phyloP scores from a whole-genome alignment of 2,888 invertebrate species.

The Agrilus biguttatus region DNA sequence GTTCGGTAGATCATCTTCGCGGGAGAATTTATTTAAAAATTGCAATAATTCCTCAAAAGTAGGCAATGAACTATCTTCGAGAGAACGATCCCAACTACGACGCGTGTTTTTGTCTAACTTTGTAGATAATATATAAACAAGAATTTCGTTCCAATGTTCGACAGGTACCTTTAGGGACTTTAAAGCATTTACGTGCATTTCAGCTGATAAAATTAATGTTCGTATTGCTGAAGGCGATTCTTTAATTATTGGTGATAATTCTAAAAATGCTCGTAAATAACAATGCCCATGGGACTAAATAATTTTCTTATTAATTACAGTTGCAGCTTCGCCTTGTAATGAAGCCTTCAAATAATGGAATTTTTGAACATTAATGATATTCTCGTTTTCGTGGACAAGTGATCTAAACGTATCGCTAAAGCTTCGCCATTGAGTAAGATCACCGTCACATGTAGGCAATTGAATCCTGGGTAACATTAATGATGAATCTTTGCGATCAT shows the following conservation, averaged over 20 bases:
- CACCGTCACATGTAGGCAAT: background rate
- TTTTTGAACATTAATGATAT: slow-evolving; percentile 2
- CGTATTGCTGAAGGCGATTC: slow-evolving; percentile 4
- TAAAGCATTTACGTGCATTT: slow-evolving; percentile 4
- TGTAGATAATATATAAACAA: background rate
- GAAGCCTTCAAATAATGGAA: slow-evolving; percentile 5
- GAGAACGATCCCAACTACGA: background rate
- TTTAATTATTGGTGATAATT: background rate
- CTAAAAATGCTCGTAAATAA: slow-evolving; percentile 5
- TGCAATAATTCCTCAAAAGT: too few species aligned
- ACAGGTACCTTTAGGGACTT: slow-evolving; percentile 3
- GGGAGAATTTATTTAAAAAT: too few species aligned
- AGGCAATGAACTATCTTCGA: too few species aligned
- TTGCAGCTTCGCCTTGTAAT: slow-evolving; percentile 4
- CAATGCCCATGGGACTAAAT: slow-evolving; percentile 5
- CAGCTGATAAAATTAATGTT: slow-evolving; percentile 2
- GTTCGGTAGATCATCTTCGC: too few species aligned
- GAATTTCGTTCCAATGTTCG: slow-evolving; percentile 4
- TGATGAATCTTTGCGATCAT: too few species aligned
- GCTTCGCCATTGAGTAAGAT: slow-evolving; percentile 1
- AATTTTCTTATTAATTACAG: slow-evolving; percentile 5
- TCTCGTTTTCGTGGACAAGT: slow-evolving; percentile 1
- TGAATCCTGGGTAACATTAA: slow-evolving; percentile 1
- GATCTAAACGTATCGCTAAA: slow-evolving; percentile 4
- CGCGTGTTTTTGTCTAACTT: slow-evolving; percentile 4